Percentiles rank a stretch among this genome's conserved stretches.
Conservation (phyloP, 1,140 invertebrate genomes). For the Microplitis mediator region DNA sequence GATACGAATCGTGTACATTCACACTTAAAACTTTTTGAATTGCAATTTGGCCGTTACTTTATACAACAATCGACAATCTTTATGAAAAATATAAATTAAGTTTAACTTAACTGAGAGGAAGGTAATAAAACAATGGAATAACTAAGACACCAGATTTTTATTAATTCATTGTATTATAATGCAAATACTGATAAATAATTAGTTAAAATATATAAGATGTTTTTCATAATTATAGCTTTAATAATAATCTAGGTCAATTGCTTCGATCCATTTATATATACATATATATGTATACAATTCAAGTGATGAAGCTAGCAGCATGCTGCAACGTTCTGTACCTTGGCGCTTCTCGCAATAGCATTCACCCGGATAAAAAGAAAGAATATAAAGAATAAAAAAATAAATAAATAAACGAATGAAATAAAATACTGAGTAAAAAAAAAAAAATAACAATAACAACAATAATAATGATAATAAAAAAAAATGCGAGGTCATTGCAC, state of each 20-base stretch:
- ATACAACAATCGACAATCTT: too few relatives aligned
- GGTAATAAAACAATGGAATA: too few relatives aligned
- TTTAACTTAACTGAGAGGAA: too few relatives aligned
- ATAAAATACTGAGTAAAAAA: background rate
- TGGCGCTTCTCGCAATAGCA: background rate
- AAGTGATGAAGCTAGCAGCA: background rate
- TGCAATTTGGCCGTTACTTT: too few relatives aligned
- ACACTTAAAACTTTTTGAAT: too few relatives aligned
- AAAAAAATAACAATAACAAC: constrained; percentile 1
- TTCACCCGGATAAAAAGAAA: constrained; percentile 8
- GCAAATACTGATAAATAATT: background rate
- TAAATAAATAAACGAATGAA: background rate
- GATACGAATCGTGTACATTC: too few relatives aligned
- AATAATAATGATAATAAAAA: background rate
- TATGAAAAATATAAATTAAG: too few relatives aligned
- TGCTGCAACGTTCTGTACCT: background rate
- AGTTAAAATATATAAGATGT: background rate
- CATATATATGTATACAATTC: background rate
- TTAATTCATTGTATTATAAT: too few relatives aligned
- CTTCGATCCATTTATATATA: background rate
- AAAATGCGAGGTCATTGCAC: constrained; percentile 11
- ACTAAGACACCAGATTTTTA: too few relatives aligned
- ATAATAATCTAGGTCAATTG: constrained; percentile 13
- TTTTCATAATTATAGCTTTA: background rate
- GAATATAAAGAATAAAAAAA: background rate